These are phyloP conservation scores for Nephrotoma flavescens DNA, from an alignment of 2,888 invertebrate species.

Conservation along the genomic window DNA sequence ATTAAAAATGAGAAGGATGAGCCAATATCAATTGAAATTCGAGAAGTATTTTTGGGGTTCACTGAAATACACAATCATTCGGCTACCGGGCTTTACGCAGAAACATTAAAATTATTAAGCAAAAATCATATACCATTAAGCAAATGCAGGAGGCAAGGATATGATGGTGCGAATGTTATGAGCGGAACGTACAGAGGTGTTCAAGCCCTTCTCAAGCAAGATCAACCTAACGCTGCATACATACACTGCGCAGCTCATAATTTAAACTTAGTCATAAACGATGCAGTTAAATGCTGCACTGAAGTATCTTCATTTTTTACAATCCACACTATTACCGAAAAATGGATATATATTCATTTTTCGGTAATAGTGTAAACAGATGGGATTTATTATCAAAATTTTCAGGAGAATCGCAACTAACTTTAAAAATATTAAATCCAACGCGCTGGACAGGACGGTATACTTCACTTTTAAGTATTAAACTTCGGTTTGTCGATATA, in stretches of 20 bases:
- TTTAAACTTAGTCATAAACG: constrained; percentile 6
- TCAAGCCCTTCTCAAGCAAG: constrained; percentile 17
- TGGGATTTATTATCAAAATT: constrained; percentile 18
- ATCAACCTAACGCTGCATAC: constrained; percentile 14
- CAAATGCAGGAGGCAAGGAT: constrained; percentile 15
- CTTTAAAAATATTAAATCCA: constrained; percentile 19
- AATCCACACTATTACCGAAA: no score
- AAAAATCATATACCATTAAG: constrained; percentile 9
- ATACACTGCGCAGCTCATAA: constrained; percentile 6
- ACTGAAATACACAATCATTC: no score
- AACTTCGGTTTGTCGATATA: background rate
- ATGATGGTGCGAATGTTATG: no score
- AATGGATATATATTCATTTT: no score
- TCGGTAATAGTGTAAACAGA: constrained; percentile 16
- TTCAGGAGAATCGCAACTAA: constrained; percentile 14
- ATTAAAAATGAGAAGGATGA: background rate
- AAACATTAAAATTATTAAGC: no score
- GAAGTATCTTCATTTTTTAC: constrained; percentile 10
- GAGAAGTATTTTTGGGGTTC: constrained; percentile 12
- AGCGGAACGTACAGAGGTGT: no score
- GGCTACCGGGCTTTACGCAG: no score
- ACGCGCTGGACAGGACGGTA: constrained; percentile 19
- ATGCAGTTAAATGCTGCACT: constrained; percentile 5
- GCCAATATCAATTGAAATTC: background rate
- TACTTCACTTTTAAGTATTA: background rate